Percentiles rank a stretch among this genome's conserved stretches.
Evolutionary conservation across 2,888 invertebrate species (phyloP).

Genomic region (Craniophora ligustri): DNA sequence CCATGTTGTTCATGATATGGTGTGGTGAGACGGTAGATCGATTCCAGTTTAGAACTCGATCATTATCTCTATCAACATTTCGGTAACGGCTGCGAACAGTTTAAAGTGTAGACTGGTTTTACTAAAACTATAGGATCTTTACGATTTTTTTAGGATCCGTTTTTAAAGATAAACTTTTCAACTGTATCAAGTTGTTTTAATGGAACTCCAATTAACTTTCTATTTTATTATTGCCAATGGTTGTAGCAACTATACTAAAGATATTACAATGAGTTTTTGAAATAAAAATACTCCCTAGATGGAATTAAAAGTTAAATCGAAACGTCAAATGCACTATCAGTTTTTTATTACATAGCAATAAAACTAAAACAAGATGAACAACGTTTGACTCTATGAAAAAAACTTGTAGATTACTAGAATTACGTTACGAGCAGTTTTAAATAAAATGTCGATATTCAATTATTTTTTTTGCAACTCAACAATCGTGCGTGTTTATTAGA

Average conservation of each 20-base stretch:
- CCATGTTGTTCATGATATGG: constrained; percentile 63
- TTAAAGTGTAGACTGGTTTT: constrained; percentile 47
- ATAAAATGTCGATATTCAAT: constrained; percentile 38
- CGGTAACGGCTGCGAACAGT: constrained; percentile 57
- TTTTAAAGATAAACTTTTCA: constrained; percentile 5
- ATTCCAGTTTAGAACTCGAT: constrained; percentile 69
- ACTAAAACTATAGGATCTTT: constrained; percentile 24
- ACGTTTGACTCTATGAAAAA: constrained; percentile 13
- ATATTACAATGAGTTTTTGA: constrained; percentile 1
- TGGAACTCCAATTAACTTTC: constrained; percentile 12
- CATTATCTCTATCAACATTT: constrained; percentile 68
- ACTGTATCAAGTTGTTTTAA: constrained; percentile 22
- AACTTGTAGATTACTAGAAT: constrained; percentile 30
- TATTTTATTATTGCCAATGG: too few species aligned
- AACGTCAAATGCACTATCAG: constrained; percentile 11
- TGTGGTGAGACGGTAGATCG: constrained; percentile 62
- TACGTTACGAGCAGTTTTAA: constrained; percentile 33
- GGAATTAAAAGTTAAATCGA: constrained; percentile 11
- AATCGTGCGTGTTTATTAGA: constrained; percentile 43
- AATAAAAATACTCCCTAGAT: background rate
- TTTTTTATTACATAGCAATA: constrained; percentile 19
- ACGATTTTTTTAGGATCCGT: background rate
- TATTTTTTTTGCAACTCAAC: constrained; percentile 36
- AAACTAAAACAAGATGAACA: constrained; percentile 26
- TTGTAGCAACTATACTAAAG: too few species aligned